Base-by-base conservation (phyloP, 37 sponge, comb jelly and placozoan species). In the Agelas oroides region DNA sequence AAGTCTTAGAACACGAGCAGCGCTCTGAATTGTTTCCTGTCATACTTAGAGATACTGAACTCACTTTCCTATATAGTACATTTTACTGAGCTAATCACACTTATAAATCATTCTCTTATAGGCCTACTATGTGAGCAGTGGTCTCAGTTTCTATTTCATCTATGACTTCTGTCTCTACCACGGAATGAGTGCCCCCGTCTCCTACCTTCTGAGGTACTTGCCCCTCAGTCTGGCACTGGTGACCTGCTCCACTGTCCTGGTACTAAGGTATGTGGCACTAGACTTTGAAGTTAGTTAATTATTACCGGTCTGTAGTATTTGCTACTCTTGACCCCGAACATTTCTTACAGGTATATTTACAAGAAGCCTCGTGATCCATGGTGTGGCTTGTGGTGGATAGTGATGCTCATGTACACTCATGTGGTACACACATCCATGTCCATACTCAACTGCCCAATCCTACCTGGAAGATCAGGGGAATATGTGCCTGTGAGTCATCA, bases 141-240 rank as follows among this genome's bases (percentile, higher is more conserved):
- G 28, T 0, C 38, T 82, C 0, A 66, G 91, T 56, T 74, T 94
- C 60, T 94, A 94, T 71, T 90, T 94, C 41, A 75, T 87, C 68
- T 94, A 94, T 65, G 94, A 94, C 81, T 94, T 94, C 61, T 94
- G 94, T 79, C 78, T 94, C 46, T 90, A 80, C 65, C 41, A 46
- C 37, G 79, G 79, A 21, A 80, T 86, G 73, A 82, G 73, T 36
- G 53, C 91, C 20, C 68, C 83, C 15, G 79, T 77, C 58, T 77
- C 90, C 17, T 89, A 87, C 67, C 52, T 66, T 39, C 71, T 94
- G 32, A 83, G 82, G 53, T 94, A 89, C 63, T 70, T 94, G 25
- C 94, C 94, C 11, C 39, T 79, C 13, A 37, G 71, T 13, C 17
- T 73, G 5, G 88, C 89, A 40, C 14, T 56, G 41, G 65, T 88